phyloP scores from a whole-genome alignment of 2,797 vertebrate genomes.

The Tamandua tetradactyla region DNA sequence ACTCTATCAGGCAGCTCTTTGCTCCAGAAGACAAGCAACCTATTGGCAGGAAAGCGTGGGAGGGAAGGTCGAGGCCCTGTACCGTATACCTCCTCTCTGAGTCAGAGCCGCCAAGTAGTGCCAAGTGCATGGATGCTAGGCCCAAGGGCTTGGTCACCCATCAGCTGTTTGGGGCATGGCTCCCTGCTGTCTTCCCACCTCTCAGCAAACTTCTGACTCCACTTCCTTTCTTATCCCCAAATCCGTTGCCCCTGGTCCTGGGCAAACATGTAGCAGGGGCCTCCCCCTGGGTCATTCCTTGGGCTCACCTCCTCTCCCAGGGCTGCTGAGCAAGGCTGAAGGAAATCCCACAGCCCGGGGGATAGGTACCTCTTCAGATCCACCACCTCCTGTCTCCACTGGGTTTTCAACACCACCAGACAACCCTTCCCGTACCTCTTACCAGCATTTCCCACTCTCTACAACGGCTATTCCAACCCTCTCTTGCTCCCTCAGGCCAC shows the following conservation, averaged over 20 bases:
- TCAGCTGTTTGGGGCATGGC: neutral
- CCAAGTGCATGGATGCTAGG: too few species aligned
- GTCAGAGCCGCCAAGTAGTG: neutral
- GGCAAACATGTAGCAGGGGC: neutral
- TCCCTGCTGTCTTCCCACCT: neutral
- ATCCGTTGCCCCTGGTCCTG: neutral
- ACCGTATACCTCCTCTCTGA: rapidly evolving
- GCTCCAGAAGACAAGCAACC: neutral
- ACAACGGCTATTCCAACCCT: neutral
- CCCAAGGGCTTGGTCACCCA: too few species aligned
- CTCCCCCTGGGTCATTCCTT: neutral
- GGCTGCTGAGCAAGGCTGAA: neutral
- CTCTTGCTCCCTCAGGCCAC: neutral
- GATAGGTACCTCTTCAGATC: neutral
- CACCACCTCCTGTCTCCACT: rapidly evolving
- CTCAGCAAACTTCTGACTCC: neutral
- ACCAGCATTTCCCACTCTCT: neutral
- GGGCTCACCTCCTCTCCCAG: neutral
- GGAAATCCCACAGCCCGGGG: neutral
- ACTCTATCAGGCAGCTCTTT: neutral
- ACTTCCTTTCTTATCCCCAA: neutral
- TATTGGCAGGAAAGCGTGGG: neutral
- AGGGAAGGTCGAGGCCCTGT: neutral
- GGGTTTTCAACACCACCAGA: neutral
- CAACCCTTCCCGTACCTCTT: neutral